phyloP scores from a whole-genome alignment of 2,888 invertebrate species.

The Leistus spinibarbis region DNA sequence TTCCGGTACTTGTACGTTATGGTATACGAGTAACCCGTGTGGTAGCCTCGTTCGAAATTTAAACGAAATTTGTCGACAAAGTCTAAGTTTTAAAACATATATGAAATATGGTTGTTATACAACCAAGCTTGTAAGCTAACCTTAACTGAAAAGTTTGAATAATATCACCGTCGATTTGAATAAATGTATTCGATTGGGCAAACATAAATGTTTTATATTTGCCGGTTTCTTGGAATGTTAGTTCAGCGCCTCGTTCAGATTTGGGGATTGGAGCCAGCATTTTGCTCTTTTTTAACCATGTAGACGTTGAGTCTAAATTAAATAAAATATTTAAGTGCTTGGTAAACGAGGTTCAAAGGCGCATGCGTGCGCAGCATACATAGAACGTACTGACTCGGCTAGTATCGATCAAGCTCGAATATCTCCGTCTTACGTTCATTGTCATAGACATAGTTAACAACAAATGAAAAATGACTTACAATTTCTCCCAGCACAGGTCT shows the following conservation, averaged over 20 bases:
- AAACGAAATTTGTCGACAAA: slow-evolving; percentile 87
- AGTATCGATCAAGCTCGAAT: not conserved
- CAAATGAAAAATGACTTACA: slow-evolving; percentile 58
- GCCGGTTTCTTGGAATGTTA: slow-evolving; percentile 86
- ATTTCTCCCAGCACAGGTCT: slow-evolving; percentile 66
- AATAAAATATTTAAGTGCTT: slow-evolving; percentile 3
- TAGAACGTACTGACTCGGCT: not conserved
- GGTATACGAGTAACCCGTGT: slow-evolving; percentile 86
- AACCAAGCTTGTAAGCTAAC: slow-evolving; percentile 55
- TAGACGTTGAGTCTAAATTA: slow-evolving; percentile 13
- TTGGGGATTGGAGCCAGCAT: slow-evolving; percentile 70
- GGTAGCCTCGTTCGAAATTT: slow-evolving; percentile 87
- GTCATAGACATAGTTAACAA: not conserved
- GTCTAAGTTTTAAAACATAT: slow-evolving; percentile 64
- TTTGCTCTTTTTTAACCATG: slow-evolving; percentile 16
- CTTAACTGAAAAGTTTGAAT: slow-evolving; percentile 89
- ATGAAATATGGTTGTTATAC: not conserved
- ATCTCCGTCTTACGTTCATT: too few relatives aligned
- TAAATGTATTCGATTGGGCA: slow-evolving; percentile 87
- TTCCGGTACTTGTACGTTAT: slow-evolving; percentile 86
- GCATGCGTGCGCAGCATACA: not conserved
- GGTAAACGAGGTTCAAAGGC: too few relatives aligned
- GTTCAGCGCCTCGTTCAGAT: slow-evolving; percentile 75
- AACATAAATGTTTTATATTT: slow-evolving; percentile 89
- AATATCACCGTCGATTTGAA: slow-evolving; percentile 88